Evolutionary conservation across 23 tunicate genomes (phyloP).

Genomic region (Trididemnum nubilum): DNA sequence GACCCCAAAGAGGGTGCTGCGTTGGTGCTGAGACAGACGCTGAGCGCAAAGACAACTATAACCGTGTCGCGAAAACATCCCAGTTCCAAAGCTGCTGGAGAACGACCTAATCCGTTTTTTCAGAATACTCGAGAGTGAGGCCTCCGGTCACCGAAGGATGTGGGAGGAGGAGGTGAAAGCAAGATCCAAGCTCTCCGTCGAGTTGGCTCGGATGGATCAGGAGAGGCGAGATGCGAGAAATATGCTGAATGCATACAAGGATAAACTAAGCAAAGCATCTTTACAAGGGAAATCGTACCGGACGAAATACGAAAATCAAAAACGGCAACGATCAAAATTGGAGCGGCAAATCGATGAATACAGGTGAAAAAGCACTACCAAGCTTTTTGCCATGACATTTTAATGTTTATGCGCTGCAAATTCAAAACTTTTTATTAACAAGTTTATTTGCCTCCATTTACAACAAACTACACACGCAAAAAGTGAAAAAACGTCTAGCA

Average conservation of each 20-base stretch:
- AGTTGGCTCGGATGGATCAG: slow-evolving; percentile 37
- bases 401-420: too few species aligned
- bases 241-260: slow-evolving; percentile 29
- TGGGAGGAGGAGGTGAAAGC: slow-evolving; percentile 86
- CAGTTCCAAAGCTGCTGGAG: too few species aligned
- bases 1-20: too few species aligned
- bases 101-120: background rate
- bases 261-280: slow-evolving; percentile 25
- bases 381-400: too few species aligned
- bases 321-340: slow-evolving; percentile 21
- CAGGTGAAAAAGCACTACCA: slow-evolving; percentile 36
- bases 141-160: slow-evolving; percentile 68
- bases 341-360: slow-evolving; percentile 52
- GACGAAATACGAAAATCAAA: slow-evolving; percentile 44
- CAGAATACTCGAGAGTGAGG: slow-evolving; percentile 72
- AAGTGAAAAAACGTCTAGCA: too few species aligned
- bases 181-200: slow-evolving; percentile 50
- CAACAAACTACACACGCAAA: too few species aligned
- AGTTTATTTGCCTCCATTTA: too few species aligned
- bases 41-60: too few species aligned
- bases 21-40: too few species aligned
- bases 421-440: too few species aligned
- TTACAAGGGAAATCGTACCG: slow-evolving; percentile 51
- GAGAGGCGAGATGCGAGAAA: slow-evolving; percentile 49
- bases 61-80: too few species aligned